phyloP scores from a whole-genome alignment of 2,888 invertebrate species.

The Scaptomyza caliginosa region DNA sequence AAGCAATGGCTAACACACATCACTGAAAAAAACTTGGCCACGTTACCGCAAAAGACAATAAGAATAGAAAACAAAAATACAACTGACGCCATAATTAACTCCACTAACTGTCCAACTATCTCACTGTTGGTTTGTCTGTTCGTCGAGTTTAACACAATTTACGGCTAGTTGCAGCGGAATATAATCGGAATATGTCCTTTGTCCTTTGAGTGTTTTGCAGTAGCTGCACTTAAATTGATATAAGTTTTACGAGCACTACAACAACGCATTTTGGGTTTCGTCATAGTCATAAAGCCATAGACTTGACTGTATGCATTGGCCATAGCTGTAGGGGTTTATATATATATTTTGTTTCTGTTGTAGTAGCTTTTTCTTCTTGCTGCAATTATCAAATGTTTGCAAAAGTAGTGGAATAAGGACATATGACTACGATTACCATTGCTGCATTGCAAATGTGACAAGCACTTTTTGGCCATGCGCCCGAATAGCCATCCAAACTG shows the following conservation, averaged over 20 bases:
- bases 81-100: constrained; percentile 66
- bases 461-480: constrained; percentile 62
- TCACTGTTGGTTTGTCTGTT: constrained; percentile 40
- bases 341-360: too few relatives aligned
- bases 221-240: constrained; percentile 61
- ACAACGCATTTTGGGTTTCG: constrained; percentile 52
- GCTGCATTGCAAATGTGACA: constrained; percentile 71
- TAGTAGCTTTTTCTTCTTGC: neutral
- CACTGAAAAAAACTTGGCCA: constrained; percentile 32
- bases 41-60: constrained; percentile 24
- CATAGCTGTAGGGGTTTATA: constrained; percentile 53
- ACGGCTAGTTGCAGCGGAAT: constrained; percentile 45
- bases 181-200: constrained; percentile 49
- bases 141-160: constrained; percentile 65
- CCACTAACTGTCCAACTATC: constrained; percentile 43
- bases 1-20: constrained; percentile 25
- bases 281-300: constrained; percentile 64
- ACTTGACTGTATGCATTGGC: constrained; percentile 25
- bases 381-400: constrained; percentile 66
- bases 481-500: constrained; percentile 57
- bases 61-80: constrained; percentile 8
- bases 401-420: constrained; percentile 45
- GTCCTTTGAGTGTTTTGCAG: constrained; percentile 38
- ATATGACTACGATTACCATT: constrained; percentile 36
- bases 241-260: constrained; percentile 31